Evolutionary conservation across 2,797 vertebrate species (phyloP).

Genomic region (Spatula versicolor): DNA sequence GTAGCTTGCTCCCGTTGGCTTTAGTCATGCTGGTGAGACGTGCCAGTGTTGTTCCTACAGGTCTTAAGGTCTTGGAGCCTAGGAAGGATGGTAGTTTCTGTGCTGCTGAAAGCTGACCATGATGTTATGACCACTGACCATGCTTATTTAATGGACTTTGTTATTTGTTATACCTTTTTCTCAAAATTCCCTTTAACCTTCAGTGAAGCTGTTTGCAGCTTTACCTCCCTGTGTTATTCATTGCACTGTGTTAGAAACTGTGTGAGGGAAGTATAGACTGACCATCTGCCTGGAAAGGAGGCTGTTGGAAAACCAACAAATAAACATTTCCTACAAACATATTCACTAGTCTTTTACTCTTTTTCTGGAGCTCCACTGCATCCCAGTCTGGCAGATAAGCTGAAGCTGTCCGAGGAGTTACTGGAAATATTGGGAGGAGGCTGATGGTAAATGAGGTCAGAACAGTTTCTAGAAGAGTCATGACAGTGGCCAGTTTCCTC

Average conservation of each 20-base stretch:
- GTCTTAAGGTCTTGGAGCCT: not conserved
- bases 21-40: not conserved
- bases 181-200: not conserved
- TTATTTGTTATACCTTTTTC: not conserved
- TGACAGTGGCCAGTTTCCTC: not conserved
- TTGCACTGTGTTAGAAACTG: not conserved
- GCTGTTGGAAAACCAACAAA: not conserved
- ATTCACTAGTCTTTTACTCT: not conserved
- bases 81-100: not conserved
- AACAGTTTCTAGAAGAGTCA: not conserved
- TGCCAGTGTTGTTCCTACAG: not conserved
- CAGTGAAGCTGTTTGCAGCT: not conserved
- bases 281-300: not conserved
- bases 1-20: not conserved
- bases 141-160: not conserved
- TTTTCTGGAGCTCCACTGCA: no score
- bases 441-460: not conserved
- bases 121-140: not conserved
- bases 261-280: not conserved
- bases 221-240: not conserved
- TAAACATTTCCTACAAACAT: not conserved
- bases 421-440: not conserved
- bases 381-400: not conserved
- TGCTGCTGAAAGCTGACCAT: not conserved
- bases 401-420: not conserved